Percentiles rank a stretch among this genome's conserved stretches.
These are phyloP conservation scores for Platycheirus albimanus DNA, from an alignment of 2,888 invertebrate species.

Conservation along the genomic window DNA sequence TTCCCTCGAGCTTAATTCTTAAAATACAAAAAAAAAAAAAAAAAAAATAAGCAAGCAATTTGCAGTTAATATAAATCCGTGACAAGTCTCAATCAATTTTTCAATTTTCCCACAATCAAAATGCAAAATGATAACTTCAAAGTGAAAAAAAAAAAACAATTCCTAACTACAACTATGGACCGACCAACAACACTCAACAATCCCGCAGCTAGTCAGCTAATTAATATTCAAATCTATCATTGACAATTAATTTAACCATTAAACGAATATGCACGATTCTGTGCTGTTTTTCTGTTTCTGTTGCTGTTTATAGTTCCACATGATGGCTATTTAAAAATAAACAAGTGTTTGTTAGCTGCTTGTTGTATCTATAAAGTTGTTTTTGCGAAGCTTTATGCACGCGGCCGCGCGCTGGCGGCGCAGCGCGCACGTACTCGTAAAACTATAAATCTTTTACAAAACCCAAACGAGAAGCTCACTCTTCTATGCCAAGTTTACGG, in stretches of 20 bases:
- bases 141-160: slow-evolving; percentile 12
- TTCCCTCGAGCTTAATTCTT: too few relatives aligned
- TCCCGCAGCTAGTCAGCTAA: slow-evolving; percentile 33
- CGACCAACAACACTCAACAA: slow-evolving; percentile 40
- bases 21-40: too few relatives aligned
- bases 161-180: slow-evolving; percentile 1
- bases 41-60: slow-evolving; percentile 11
- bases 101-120: slow-evolving; percentile 66
- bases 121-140: too few relatives aligned
- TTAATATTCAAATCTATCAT: slow-evolving; percentile 73
- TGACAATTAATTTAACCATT: slow-evolving; percentile 73
- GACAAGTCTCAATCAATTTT: slow-evolving; percentile 67
- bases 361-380: slow-evolving; percentile 1
- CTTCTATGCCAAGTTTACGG: too few relatives aligned
- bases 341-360: slow-evolving; percentile 58
- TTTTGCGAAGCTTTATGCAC: too few relatives aligned
- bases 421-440: slow-evolving; percentile 25
- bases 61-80: slow-evolving; percentile 56
- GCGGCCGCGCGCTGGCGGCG: too few relatives aligned
- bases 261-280: slow-evolving; percentile 66
- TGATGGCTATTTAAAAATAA: slow-evolving; percentile 50
- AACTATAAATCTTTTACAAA: slow-evolving; percentile 51
- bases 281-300: too few relatives aligned
- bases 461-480: too few relatives aligned
- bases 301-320: slow-evolving; percentile 34